phyloP scores from a whole-genome alignment of 1,140 invertebrate genomes.

The Zeugodacus cucurbitae region DNA sequence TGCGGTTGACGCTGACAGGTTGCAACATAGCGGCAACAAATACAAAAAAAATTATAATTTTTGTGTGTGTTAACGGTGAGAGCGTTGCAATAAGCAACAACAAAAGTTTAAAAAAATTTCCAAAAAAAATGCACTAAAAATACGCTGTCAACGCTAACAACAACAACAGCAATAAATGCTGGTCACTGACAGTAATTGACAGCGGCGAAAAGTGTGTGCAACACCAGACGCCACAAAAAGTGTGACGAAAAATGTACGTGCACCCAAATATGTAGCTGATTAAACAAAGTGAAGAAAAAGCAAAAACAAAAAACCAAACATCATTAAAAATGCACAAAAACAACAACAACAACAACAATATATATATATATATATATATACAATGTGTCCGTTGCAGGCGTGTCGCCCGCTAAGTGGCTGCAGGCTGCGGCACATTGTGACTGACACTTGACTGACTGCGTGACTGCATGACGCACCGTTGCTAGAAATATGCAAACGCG shows the following conservation, averaged over 20 bases:
- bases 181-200: slow-evolving; percentile 17
- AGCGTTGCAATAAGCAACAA: neutral
- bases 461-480: neutral
- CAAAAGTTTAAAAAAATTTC: neutral
- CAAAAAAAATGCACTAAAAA: neutral
- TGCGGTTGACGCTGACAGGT: slow-evolving; percentile 12
- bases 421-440: neutral
- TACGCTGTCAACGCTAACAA: neutral
- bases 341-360: neutral
- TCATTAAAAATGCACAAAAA: neutral
- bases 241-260: slow-evolving; percentile 16
- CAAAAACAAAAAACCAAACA: neutral
- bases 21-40: neutral
- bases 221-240: slow-evolving; percentile 10
- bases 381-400: neutral
- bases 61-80: neutral
- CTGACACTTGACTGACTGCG: neutral
- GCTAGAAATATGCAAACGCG: neutral
- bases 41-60: neutral
- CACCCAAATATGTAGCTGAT: neutral
- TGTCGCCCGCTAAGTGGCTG: neutral
- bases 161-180: neutral
- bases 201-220: neutral
- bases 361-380: neutral
- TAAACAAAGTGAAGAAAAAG: neutral